Conservation (phyloP, 2,888 invertebrate genomes). For the Pheosia tremula region DNA sequence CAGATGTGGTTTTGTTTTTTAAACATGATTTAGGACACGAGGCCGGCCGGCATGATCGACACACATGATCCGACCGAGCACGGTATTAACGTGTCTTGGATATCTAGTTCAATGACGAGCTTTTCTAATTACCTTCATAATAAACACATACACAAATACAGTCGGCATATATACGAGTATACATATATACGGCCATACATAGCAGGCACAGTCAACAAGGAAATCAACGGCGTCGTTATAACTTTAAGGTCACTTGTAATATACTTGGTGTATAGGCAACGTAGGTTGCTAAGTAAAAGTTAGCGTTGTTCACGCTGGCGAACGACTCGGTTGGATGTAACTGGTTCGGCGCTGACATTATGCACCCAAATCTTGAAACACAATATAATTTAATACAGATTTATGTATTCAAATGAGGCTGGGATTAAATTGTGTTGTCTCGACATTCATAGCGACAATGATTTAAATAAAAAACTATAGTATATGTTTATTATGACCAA, state of each 20-base stretch:
- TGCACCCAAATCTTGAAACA: slow-evolving; percentile 2
- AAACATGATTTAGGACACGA: slow-evolving; percentile 10
- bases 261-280: slow-evolving; percentile 28
- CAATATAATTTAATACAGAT: slow-evolving; percentile 3
- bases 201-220: slow-evolving; percentile 38
- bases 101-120: slow-evolving; percentile 39
- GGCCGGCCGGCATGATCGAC: slow-evolving; percentile 19
- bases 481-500: too few species aligned
- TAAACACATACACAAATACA: slow-evolving; percentile 10
- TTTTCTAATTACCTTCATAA: slow-evolving; percentile 38
- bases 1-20: slow-evolving; percentile 3
- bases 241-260: slow-evolving; percentile 53
- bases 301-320: slow-evolving; percentile 8
- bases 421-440: slow-evolving; percentile 1
- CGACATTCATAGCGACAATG: background rate
- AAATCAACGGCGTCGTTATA: slow-evolving; percentile 34
- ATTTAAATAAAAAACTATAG: too few species aligned
- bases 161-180: slow-evolving; percentile 8
- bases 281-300: slow-evolving; percentile 30
- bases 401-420: slow-evolving; percentile 5
- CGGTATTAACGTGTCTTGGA: slow-evolving; percentile 19
- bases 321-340: background rate
- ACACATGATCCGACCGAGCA: slow-evolving; percentile 24
- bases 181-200: slow-evolving; percentile 5
- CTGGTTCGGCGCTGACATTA: background rate